These are phyloP conservation scores for Suillia variegata DNA, from an alignment of 2,888 invertebrate species.

Conservation along the genomic window DNA sequence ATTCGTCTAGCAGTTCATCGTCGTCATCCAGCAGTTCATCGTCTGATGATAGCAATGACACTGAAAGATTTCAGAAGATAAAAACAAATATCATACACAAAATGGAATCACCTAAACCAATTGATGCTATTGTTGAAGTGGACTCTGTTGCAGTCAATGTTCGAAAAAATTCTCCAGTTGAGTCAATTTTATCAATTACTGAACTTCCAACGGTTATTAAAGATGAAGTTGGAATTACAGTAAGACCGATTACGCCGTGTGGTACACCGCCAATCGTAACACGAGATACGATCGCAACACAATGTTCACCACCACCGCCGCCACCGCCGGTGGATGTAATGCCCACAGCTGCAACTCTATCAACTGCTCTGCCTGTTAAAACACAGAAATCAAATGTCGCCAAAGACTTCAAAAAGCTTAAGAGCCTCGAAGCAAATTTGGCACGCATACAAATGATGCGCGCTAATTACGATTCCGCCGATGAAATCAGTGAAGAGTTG, in stretches of 20 bases:
- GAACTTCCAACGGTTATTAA: neutral
- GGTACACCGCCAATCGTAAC: neutral
- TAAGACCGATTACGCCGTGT: neutral
- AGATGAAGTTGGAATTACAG: neutral
- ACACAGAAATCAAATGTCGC: conserved; percentile 42
- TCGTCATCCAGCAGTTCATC: conserved; percentile 31
- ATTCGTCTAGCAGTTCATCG: conserved; percentile 35
- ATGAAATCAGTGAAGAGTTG: conserved; percentile 56
- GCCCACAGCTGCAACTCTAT: conserved; percentile 19
- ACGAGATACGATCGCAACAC: neutral
- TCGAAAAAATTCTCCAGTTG: no score
- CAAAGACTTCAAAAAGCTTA: conserved; percentile 53
- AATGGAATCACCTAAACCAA: conserved; percentile 13
- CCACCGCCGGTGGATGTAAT: conserved; percentile 2
- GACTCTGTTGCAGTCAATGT: neutral
- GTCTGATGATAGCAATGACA: conserved; percentile 37
- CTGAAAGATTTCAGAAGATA: conserved; percentile 22
- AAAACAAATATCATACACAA: conserved; percentile 23
- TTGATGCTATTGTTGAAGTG: neutral
- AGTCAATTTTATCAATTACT: no score
- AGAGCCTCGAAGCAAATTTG: conserved; percentile 53
- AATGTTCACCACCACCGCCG: neutral
- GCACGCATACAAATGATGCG: conserved; percentile 58
- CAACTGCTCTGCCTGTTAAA: conserved; percentile 13
- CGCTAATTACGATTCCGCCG: conserved; percentile 55